These are phyloP conservation scores for Brachionus rubens DNA, from an alignment of 1,140 invertebrate species.

Conservation along the genomic window DNA sequence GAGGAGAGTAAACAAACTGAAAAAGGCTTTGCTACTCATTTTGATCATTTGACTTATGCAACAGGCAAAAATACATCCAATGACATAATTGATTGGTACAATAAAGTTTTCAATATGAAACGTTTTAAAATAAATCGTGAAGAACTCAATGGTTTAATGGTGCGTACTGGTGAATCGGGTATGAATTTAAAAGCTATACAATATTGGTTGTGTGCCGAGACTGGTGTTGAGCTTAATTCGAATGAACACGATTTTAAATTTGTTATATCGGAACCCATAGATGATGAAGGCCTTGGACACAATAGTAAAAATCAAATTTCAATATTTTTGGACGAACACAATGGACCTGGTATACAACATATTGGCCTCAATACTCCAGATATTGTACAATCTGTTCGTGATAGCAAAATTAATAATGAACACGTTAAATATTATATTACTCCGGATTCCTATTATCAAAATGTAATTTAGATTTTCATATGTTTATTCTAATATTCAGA, in stretches of 20 bases:
- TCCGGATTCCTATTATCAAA: slow-evolving; percentile 15
- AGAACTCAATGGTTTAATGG: slow-evolving; percentile 43
- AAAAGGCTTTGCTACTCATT: slow-evolving; percentile 49
- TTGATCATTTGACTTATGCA: slow-evolving; percentile 63
- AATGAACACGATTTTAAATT: slow-evolving; percentile 56
- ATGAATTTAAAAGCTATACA: slow-evolving; percentile 62
- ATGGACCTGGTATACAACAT: slow-evolving; percentile 63
- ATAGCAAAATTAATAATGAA: slow-evolving; percentile 51
- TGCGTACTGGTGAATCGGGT: slow-evolving; percentile 51
- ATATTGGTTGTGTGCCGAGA: slow-evolving; percentile 64
- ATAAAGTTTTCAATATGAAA: slow-evolving; percentile 62
- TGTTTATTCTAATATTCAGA: neutral
- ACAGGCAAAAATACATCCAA: slow-evolving; percentile 56
- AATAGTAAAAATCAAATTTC: slow-evolving; percentile 61
- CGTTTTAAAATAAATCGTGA: slow-evolving; percentile 63
- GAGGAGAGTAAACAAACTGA: neutral
- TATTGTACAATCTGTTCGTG: slow-evolving; percentile 57
- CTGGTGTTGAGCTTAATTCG: slow-evolving; percentile 52
- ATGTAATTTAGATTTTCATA: neutral
- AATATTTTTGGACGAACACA: slow-evolving; percentile 61
- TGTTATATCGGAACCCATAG: slow-evolving; percentile 62
- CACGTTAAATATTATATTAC: slow-evolving; percentile 47
- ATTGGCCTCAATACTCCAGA: slow-evolving; percentile 60
- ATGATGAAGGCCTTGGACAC: slow-evolving; percentile 49
- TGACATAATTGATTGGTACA: slow-evolving; percentile 61